A percentile compares a stretch with the other conserved stretches of the same genome.
phyloP scores from a whole-genome alignment of 2,888 invertebrate genomes.

The Ormyrus thymus region DNA sequence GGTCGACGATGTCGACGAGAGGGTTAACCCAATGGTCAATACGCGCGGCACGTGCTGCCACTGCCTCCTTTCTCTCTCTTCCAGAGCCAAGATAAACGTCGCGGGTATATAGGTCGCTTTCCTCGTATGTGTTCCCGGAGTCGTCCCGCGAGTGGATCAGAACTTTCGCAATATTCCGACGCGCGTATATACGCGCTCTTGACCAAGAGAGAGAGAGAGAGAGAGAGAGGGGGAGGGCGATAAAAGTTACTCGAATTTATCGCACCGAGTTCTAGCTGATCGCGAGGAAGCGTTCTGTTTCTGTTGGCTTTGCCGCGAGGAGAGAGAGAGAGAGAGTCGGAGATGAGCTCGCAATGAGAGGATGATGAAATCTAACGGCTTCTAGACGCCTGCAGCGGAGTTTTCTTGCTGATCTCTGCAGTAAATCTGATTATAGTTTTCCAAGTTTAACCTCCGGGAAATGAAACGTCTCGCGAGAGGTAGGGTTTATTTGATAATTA shows the following conservation, averaged over 20 bases:
- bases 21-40: slow-evolving; percentile 52
- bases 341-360: not conserved
- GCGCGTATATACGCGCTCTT: not conserved
- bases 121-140: not conserved
- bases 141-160: slow-evolving; percentile 33
- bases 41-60: slow-evolving; percentile 47
- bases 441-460: too few relatives aligned
- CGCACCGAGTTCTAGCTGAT: slow-evolving; percentile 44
- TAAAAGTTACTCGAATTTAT: slow-evolving; percentile 70
- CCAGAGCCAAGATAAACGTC: slow-evolving; percentile 36
- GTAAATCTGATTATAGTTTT: too few relatives aligned
- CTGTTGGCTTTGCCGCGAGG: too few relatives aligned
- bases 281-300: too few relatives aligned
- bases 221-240: slow-evolving; percentile 49
- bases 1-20: slow-evolving; percentile 25
- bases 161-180: slow-evolving; percentile 51
- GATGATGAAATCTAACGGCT: not conserved
- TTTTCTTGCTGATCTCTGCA: not conserved
- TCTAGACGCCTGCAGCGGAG: not conserved
- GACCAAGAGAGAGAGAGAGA: too few relatives aligned
- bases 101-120: slow-evolving; percentile 22
- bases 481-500: too few relatives aligned
- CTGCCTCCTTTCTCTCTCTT: slow-evolving; percentile 14
- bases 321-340: not conserved
- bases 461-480: too few relatives aligned